Evolutionary conservation across 2,797 vertebrate species (phyloP).

Genomic region (Tympanoctomys barrerae): DNA sequence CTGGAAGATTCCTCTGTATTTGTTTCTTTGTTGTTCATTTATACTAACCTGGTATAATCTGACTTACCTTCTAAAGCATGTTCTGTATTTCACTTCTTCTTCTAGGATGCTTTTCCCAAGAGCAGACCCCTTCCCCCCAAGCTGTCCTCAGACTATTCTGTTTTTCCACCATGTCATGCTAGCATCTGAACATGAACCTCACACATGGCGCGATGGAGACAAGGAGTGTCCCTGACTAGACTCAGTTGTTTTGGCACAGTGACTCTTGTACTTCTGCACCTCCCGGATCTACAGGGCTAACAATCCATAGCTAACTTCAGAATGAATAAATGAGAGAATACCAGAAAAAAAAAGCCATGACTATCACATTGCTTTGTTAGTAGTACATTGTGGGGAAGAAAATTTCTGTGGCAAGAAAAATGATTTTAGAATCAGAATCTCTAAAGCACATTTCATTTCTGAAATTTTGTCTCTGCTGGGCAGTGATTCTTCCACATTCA

Average conservation of each 20-base stretch:
- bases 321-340: slow-evolving; percentile 5
- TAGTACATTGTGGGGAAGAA: slow-evolving; percentile 1
- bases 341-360: slow-evolving; percentile 6
- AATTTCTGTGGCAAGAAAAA: background rate
- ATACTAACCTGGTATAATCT: background rate
- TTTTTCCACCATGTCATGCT: background rate
- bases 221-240: background rate
- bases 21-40: background rate
- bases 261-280: background rate
- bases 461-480: background rate
- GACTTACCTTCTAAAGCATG: slow-evolving; percentile 1
- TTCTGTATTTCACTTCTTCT: background rate
- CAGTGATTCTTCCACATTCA: slow-evolving; percentile 8
- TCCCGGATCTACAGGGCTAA: background rate
- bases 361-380: background rate
- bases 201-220: background rate
- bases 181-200: background rate
- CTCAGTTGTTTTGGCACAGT: background rate
- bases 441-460: background rate
- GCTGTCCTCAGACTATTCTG: background rate
- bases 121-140: background rate
- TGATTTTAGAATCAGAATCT: slow-evolving; percentile 46
- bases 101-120: background rate
- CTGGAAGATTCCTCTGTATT: background rate
- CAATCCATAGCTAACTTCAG: background rate